Evolutionary conservation across 2,113 vertebrate genomes (phyloP).

Genomic region (Cricetomys ansorgei): DNA sequence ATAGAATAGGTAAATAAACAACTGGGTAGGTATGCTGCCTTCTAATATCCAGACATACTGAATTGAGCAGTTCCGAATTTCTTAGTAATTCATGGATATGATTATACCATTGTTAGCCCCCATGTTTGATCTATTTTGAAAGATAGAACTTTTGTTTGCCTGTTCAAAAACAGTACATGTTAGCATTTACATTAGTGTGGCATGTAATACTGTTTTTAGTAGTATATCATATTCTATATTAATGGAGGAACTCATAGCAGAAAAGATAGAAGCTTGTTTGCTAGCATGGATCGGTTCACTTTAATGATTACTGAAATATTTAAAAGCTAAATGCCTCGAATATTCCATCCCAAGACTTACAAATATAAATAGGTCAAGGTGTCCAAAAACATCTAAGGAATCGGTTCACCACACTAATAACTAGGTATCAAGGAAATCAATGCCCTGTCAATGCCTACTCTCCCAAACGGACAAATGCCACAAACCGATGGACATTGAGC

Average conservation of each 20-base stretch:
- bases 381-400: not conserved
- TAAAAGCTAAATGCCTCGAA: not conserved
- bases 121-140: not conserved
- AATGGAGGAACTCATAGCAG: not conserved
- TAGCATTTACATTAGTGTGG: not conserved
- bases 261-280: not conserved
- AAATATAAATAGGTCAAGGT: not conserved
- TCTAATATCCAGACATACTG: not conserved
- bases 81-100: not conserved
- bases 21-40: not conserved
- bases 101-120: not conserved
- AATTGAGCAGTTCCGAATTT: not conserved
- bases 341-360: not conserved
- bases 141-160: not conserved
- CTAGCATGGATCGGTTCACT: not conserved
- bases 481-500: not conserved
- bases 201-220: not conserved
- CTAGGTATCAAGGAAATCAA: not conserved
- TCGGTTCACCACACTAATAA: not conserved
- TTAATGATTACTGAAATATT: not conserved
- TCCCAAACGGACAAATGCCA: not conserved
- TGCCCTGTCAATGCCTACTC: not conserved
- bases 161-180: not conserved
- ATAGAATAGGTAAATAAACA: conserved; percentile 7
- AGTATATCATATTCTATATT: not conserved